A percentile compares a stretch with the other conserved stretches of the same genome.
phyloP scores from a whole-genome alignment of 2,797 vertebrate genomes.

The Helostoma temminkii region DNA sequence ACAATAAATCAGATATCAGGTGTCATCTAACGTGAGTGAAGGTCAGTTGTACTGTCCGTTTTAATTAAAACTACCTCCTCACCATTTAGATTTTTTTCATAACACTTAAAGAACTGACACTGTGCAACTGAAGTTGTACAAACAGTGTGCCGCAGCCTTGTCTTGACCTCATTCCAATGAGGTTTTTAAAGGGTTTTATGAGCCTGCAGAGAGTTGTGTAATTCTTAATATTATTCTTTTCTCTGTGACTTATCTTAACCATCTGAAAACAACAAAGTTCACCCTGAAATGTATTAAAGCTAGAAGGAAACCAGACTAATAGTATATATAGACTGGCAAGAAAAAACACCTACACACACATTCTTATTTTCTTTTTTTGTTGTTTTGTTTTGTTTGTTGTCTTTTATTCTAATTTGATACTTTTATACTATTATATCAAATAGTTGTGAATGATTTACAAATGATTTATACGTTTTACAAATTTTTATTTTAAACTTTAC shows the following conservation, averaged over 20 bases:
- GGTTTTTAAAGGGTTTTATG: slow-evolving; percentile 15
- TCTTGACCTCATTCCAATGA: slow-evolving; percentile 16
- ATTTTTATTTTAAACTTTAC: too few relatives aligned
- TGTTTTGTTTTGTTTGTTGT: too few relatives aligned
- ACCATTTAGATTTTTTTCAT: not conserved
- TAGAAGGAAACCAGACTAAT: not conserved
- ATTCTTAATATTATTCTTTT: slow-evolving; percentile 15
- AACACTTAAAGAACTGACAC: slow-evolving; percentile 1
- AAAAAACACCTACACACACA: too few relatives aligned
- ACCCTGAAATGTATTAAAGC: not conserved
- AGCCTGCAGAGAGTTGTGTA: slow-evolving; percentile 9
- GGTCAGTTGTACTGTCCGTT: slow-evolving; percentile 5
- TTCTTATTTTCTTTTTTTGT: too few relatives aligned
- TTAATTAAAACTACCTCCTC: slow-evolving; percentile 10
- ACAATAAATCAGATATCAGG: slow-evolving; percentile 24
- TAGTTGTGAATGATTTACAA: too few relatives aligned
- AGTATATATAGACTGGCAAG: too few relatives aligned
- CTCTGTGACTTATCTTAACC: not conserved
- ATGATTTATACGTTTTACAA: too few relatives aligned
- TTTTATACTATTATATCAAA: too few relatives aligned
- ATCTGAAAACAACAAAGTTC: not conserved
- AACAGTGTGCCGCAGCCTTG: not conserved
- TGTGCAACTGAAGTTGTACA: not conserved
- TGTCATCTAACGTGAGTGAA: not conserved
- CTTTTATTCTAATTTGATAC: too few relatives aligned